phyloP scores from a whole-genome alignment of 1,140 invertebrate genomes.

The Prorops nasuta region DNA sequence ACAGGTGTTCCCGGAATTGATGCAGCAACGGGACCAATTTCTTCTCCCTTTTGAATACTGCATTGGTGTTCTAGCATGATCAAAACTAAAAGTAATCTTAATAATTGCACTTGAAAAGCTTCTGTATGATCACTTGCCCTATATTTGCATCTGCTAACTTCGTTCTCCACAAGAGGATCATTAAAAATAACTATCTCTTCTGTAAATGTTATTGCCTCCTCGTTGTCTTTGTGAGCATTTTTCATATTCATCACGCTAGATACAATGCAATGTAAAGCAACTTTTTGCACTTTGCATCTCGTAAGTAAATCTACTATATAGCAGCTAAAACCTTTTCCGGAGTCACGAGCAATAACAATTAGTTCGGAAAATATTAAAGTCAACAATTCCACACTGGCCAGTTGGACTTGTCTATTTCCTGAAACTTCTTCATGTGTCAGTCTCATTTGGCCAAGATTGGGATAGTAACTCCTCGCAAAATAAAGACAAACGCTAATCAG shows the following conservation, averaged over 20 bases:
- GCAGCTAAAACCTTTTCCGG: slow-evolving; percentile 75
- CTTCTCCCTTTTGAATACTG: slow-evolving; percentile 56
- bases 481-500: slow-evolving; percentile 78
- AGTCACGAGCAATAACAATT: slow-evolving; percentile 79
- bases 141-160: slow-evolving; percentile 60
- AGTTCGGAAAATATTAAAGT: slow-evolving; percentile 76
- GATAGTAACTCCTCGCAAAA: slow-evolving; percentile 80
- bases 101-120: slow-evolving; percentile 74
- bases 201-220: slow-evolving; percentile 67
- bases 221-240: slow-evolving; percentile 50
- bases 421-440: slow-evolving; percentile 72
- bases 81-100: slow-evolving; percentile 70
- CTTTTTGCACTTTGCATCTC: slow-evolving; percentile 86
- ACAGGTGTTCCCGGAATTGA: slow-evolving; percentile 41
- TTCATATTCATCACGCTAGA: slow-evolving; percentile 72
- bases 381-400: slow-evolving; percentile 76
- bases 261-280: slow-evolving; percentile 80
- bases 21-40: slow-evolving; percentile 30
- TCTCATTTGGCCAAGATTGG: slow-evolving; percentile 65
- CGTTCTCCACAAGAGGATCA: slow-evolving; percentile 59
- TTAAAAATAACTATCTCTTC: slow-evolving; percentile 85
- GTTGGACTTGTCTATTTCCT: slow-evolving; percentile 75
- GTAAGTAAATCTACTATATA: slow-evolving; percentile 81
- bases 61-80: slow-evolving; percentile 79
- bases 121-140: slow-evolving; percentile 68